Evolutionary conservation across 2,797 vertebrate genomes (phyloP).

Genomic region (Takifugu rubripes): DNA sequence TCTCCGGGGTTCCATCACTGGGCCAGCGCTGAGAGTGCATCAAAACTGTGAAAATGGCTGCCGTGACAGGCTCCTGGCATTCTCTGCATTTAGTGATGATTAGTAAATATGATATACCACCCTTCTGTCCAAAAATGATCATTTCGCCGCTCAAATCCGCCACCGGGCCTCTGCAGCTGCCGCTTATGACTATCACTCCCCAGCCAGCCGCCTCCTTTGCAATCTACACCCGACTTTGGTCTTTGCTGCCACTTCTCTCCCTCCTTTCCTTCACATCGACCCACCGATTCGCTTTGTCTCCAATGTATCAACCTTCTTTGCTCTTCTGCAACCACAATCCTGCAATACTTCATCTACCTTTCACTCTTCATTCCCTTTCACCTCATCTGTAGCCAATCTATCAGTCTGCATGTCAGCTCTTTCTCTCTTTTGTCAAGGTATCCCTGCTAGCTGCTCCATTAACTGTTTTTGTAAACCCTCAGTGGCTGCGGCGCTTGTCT

Average conservation of each 20-base stretch:
- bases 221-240: conserved; percentile 54
- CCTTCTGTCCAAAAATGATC: conserved; percentile 52
- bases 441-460: conserved; percentile 44
- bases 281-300: conserved; percentile 27
- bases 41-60: conserved; percentile 55
- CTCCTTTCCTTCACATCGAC: conserved; percentile 37
- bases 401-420: conserved; percentile 30
- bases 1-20: conserved; percentile 57
- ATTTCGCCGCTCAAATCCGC: conserved; percentile 26
- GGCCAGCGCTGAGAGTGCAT: conserved; percentile 46
- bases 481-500: conserved; percentile 12
- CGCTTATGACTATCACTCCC: conserved; percentile 42
- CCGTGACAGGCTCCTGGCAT: conserved; percentile 56
- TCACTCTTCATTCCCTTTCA: conserved; percentile 26
- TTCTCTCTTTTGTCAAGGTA: conserved; percentile 33
- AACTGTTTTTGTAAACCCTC: conserved; percentile 32
- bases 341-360: conserved; percentile 46
- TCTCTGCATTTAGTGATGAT: conserved; percentile 54
- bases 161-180: conserved; percentile 24
- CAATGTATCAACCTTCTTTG: conserved; percentile 36
- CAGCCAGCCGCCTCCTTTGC: conserved; percentile 41
- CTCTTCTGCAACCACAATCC: conserved; percentile 36
- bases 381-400: conserved; percentile 21
- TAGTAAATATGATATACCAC: conserved; percentile 55
- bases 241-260: conserved; percentile 21